phyloP scores from a whole-genome alignment of 2,888 invertebrate species.

The Sympetrum striolatum region DNA sequence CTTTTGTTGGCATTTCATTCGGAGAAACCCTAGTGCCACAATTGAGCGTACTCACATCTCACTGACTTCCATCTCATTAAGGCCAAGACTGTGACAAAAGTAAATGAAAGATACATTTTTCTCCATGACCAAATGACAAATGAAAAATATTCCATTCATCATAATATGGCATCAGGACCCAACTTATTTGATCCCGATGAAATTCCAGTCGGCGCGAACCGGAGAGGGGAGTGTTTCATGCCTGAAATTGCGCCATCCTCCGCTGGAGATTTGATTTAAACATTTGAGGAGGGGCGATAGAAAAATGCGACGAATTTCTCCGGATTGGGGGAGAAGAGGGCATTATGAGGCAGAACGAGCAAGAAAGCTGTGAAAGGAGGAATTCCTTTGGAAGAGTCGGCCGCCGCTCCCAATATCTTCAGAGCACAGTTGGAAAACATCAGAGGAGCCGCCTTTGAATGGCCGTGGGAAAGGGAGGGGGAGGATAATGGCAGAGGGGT shows the following conservation, averaged over 20 bases:
- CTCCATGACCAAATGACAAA: too few relatives aligned
- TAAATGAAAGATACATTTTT: too few relatives aligned
- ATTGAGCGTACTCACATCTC: too few relatives aligned
- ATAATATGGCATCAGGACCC: too few relatives aligned
- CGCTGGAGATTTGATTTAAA: background rate
- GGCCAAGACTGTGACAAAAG: too few relatives aligned
- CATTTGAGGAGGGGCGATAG: background rate
- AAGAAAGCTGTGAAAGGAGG: background rate
- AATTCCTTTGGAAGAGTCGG: background rate
- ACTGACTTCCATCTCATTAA: too few relatives aligned
- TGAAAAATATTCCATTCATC: too few relatives aligned
- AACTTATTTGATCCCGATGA: background rate
- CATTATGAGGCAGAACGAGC: background rate
- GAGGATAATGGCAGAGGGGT: background rate
- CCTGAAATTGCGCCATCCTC: background rate
- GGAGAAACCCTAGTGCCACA: too few relatives aligned
- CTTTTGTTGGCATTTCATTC: too few relatives aligned
- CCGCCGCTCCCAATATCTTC: background rate
- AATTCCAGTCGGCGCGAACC: background rate
- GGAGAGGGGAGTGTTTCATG: background rate
- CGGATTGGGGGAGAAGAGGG: background rate
- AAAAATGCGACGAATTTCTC: background rate
- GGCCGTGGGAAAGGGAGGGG: constrained; percentile 9
- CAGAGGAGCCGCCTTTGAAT: background rate
- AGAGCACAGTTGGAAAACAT: background rate